phyloP scores from a whole-genome alignment of 2,797 vertebrate genomes.

The Anolis apletophallus region DNA sequence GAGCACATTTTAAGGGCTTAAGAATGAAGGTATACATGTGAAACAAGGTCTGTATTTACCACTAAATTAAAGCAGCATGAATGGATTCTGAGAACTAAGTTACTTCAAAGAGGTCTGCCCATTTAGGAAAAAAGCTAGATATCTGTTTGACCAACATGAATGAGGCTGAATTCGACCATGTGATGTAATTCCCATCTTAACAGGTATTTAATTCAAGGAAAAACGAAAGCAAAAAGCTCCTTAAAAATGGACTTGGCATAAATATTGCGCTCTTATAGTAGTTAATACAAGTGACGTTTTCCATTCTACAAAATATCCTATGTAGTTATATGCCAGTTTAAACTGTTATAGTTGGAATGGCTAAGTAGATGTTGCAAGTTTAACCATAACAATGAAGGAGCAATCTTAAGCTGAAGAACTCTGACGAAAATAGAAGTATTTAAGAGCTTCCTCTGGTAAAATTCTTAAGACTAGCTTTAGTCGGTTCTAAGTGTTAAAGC shows the following conservation, averaged over 20 bases:
- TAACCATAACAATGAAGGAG: background rate
- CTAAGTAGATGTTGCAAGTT: background rate
- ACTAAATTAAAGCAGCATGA: background rate
- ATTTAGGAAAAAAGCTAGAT: background rate
- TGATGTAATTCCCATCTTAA: background rate
- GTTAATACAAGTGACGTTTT: background rate
- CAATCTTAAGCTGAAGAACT: slow-evolving; percentile 5
- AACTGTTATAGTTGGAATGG: background rate
- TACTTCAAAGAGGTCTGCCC: background rate
- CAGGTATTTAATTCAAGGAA: slow-evolving; percentile 20
- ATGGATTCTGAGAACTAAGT: background rate
- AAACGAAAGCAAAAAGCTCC: slow-evolving; percentile 23
- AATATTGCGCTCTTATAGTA: background rate
- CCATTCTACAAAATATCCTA: slow-evolving; percentile 3
- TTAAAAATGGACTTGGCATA: slow-evolving; percentile 10
- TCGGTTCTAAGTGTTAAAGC: slow-evolving; percentile 46
- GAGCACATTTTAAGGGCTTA: background rate
- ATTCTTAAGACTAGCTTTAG: slow-evolving; percentile 4
- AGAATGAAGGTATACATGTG: background rate
- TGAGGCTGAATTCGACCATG: background rate
- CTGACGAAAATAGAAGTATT: slow-evolving; percentile 5
- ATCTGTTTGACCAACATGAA: background rate
- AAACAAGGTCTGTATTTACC: background rate
- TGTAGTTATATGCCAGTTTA: background rate
- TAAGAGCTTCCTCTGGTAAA: background rate